A percentile compares a stretch with the other conserved stretches of the same genome.
Evolutionary conservation across 2,888 invertebrate species (phyloP).

Genomic region (Cabera pusaria): DNA sequence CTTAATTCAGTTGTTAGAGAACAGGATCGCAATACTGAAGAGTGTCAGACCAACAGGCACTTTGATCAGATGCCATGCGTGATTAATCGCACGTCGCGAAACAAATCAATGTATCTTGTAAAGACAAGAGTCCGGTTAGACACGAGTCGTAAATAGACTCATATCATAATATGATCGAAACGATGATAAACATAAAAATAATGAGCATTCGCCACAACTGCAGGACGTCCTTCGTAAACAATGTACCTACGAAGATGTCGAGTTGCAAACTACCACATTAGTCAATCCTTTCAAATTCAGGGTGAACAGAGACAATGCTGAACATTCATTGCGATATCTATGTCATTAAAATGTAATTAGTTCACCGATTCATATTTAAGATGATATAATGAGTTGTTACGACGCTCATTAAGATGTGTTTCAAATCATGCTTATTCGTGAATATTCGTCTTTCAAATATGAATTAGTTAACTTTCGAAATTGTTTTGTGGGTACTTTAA

Average conservation of each 20-base stretch:
- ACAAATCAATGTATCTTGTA: constrained; percentile 29
- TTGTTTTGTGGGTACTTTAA: constrained; percentile 1
- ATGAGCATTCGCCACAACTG: constrained; percentile 29
- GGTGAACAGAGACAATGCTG: constrained; percentile 36
- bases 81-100: constrained; percentile 6
- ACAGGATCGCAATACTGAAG: too few relatives aligned
- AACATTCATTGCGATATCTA: constrained; percentile 23
- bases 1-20: too few relatives aligned
- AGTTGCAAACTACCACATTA: constrained; percentile 42
- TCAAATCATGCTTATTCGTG: constrained; percentile 2
- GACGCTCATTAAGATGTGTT: constrained; percentile 5
- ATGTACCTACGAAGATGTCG: constrained; percentile 35
- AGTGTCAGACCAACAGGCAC: too few relatives aligned
- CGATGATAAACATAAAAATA: constrained; percentile 38
- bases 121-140: constrained; percentile 29
- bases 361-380: constrained; percentile 9
- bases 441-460: constrained; percentile 5
- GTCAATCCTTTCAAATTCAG: constrained; percentile 37
- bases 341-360: constrained; percentile 20
- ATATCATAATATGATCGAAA: constrained; percentile 27
- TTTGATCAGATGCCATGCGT: constrained; percentile 1
- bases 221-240: constrained; percentile 21
- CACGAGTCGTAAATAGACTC: constrained; percentile 26
- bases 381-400: constrained; percentile 7
- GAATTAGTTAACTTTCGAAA: constrained; percentile 10